phyloP scores from a whole-genome alignment of 2,113 vertebrate species.

The Cisticola juncidis region DNA sequence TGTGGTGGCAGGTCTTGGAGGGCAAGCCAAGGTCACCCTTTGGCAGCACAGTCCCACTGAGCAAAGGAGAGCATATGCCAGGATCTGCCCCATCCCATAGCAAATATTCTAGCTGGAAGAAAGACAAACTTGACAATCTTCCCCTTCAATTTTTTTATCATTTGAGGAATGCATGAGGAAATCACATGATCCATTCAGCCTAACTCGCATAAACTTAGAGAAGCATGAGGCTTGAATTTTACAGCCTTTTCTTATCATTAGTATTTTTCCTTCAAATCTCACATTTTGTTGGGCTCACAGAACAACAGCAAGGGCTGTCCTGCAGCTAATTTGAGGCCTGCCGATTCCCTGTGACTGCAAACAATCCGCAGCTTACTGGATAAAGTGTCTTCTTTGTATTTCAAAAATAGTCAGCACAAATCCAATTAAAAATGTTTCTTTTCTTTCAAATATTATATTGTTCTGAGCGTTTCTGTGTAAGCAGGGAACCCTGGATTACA shows the following conservation, averaged over 20 bases:
- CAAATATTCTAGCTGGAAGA: background rate
- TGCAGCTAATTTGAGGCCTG: slow-evolving; percentile 39
- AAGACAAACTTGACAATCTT: background rate
- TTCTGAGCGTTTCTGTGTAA: slow-evolving; percentile 26
- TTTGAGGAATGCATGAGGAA: background rate
- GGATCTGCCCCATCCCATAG: background rate
- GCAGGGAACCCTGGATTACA: slow-evolving; percentile 60
- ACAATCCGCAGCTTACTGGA: slow-evolving; percentile 51
- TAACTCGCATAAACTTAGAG: background rate
- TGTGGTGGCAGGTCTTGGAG: background rate
- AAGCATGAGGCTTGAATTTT: background rate
- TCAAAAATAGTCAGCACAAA: slow-evolving; percentile 50
- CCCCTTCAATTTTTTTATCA: background rate
- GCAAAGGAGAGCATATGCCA: fast-evolving
- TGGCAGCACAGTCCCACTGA: background rate
- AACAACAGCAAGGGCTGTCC: background rate
- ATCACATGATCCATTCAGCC: background rate
- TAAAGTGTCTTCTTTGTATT: slow-evolving; percentile 33
- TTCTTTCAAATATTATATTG: slow-evolving; percentile 54
- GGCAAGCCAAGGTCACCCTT: background rate
- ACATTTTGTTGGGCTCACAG: background rate
- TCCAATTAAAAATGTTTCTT: slow-evolving; percentile 62
- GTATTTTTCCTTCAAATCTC: slow-evolving; percentile 1
- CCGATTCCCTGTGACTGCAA: background rate
- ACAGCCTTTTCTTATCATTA: slow-evolving; percentile 51